phyloP scores from a whole-genome alignment of 2,888 invertebrate species.

The Leptothorax acervorum region DNA sequence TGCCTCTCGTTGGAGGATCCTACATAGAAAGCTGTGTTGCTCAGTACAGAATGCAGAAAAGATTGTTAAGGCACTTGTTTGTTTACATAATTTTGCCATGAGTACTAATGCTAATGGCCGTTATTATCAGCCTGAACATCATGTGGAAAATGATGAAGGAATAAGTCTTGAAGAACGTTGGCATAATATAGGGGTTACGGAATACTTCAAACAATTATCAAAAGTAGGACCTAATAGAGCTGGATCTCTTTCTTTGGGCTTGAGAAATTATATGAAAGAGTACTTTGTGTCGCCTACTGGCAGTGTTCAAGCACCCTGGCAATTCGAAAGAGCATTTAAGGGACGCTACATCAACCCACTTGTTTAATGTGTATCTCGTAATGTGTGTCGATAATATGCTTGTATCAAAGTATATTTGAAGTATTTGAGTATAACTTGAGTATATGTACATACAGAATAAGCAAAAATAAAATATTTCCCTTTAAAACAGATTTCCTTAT shows the following conservation, averaged over 20 bases:
- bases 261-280: background rate
- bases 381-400: too few relatives aligned
- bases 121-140: background rate
- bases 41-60: slow-evolving; percentile 6
- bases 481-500: too few relatives aligned
- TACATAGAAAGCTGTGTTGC: background rate
- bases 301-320: slow-evolving; percentile 6
- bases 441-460: too few relatives aligned
- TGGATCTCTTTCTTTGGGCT: background rate
- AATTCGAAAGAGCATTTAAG: background rate
- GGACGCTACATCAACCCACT: background rate
- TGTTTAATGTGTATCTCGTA: too few relatives aligned
- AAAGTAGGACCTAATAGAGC: background rate
- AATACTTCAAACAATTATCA: background rate
- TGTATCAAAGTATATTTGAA: too few relatives aligned
- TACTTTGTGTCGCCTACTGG: background rate
- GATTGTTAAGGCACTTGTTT: slow-evolving; percentile 8
- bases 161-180: background rate
- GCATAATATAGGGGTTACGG: background rate
- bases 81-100: slow-evolving; percentile 8
- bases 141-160: background rate
- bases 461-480: too few relatives aligned
- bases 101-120: background rate
- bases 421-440: too few relatives aligned
- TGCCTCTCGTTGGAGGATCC: background rate